Percentiles rank a stretch among this genome's conserved stretches.
phyloP scores from a whole-genome alignment of 1,140 invertebrate species.

The Drosophila kurseongensis region DNA sequence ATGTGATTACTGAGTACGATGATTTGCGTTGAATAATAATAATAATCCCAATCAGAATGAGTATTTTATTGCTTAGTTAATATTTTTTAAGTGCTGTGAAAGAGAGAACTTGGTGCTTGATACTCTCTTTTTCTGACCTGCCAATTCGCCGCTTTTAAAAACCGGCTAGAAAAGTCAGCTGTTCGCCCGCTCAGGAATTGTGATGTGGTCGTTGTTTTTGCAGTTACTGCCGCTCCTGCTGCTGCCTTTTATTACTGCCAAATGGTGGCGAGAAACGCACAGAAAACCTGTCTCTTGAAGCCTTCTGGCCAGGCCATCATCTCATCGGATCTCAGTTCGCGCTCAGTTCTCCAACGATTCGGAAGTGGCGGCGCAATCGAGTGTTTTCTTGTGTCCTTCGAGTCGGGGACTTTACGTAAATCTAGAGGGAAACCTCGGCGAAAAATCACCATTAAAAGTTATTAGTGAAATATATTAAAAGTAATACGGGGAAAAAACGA shows the following conservation, averaged over 20 bases:
- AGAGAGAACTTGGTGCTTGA: background rate
- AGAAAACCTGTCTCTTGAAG: conserved; percentile 33
- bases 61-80: too few relatives aligned
- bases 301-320: conserved; percentile 20
- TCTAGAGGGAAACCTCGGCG: conserved; percentile 8
- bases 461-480: conserved; percentile 24
- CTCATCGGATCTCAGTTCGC: conserved; percentile 52
- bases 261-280: conserved; percentile 38
- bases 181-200: conserved; percentile 54
- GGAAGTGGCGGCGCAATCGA: conserved; percentile 27
- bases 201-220: conserved; percentile 36
- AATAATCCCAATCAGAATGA: too few relatives aligned
- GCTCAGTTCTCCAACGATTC: conserved; percentile 54
- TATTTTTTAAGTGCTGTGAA: background rate
- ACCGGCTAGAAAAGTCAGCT: conserved; percentile 76
- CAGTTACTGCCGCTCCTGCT: conserved; percentile 28
- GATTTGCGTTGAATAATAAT: too few relatives aligned
- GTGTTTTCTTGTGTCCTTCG: conserved; percentile 25
- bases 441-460: conserved; percentile 21
- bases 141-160: conserved; percentile 48
- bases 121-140: background rate
- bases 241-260: conserved; percentile 18
- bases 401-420: conserved; percentile 42
- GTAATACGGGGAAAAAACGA: conserved; percentile 3
- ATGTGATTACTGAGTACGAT: too few relatives aligned